A percentile compares a stretch with the other conserved stretches of the same genome.
Evolutionary conservation across 1,140 invertebrate genomes (phyloP).

Genomic region (Drosophila dunni): DNA sequence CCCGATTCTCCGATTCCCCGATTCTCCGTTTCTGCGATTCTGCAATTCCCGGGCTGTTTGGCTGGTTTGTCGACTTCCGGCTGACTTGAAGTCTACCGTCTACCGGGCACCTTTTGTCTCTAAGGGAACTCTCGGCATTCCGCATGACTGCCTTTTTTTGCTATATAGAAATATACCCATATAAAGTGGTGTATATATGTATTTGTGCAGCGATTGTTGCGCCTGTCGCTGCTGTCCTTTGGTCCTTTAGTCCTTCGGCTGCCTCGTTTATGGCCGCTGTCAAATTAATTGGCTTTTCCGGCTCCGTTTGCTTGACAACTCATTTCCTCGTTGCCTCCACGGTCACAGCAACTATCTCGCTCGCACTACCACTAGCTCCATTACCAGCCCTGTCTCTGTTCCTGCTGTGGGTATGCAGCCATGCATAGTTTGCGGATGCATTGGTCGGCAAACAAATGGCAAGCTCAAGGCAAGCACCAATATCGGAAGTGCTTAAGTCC

Average conservation of each 20-base stretch:
- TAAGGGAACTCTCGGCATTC: constrained; percentile 45
- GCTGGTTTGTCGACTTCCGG: not conserved
- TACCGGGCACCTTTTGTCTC: not conserved
- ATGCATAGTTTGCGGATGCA: constrained; percentile 30
- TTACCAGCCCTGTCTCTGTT: not conserved
- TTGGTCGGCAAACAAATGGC: constrained; percentile 8
- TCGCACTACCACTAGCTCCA: not conserved
- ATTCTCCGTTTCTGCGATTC: not conserved
- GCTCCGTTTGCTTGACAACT: constrained; percentile 57
- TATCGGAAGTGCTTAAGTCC: constrained; percentile 15
- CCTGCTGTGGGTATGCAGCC: constrained; percentile 20
- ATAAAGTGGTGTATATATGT: no score
- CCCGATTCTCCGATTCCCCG: not conserved
- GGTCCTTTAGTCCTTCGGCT: not conserved
- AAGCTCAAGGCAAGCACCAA: not conserved
- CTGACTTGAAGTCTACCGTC: not conserved
- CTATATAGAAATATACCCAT: no score
- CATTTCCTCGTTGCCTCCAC: constrained; percentile 53
- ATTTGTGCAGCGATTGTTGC: constrained; percentile 19
- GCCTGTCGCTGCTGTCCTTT: not conserved
- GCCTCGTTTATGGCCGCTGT: constrained; percentile 69
- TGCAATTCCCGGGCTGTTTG: not conserved
- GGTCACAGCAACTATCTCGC: not conserved
- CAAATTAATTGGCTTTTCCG: constrained; percentile 82
- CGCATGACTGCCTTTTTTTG: constrained; percentile 60